A percentile compares a stretch with the other conserved stretches of the same genome.
Evolutionary conservation across 2,888 invertebrate genomes (phyloP).

Genomic region (Latrodectus hesperus): DNA sequence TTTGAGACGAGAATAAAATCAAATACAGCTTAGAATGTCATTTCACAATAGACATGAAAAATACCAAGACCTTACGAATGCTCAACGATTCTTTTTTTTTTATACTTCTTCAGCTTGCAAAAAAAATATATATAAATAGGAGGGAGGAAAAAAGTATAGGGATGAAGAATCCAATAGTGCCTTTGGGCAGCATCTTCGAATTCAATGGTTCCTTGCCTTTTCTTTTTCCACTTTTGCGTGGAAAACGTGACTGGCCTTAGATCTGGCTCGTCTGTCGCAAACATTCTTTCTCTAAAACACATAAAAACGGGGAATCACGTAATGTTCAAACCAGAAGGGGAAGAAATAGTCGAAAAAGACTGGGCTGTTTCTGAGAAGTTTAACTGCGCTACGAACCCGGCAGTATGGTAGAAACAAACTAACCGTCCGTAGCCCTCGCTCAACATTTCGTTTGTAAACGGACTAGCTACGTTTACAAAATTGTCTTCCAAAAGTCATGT

Average conservation of each 20-base stretch:
- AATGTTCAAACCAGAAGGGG: conserved; percentile 22
- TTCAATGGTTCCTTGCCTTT: conserved; percentile 38
- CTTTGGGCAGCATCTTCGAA: conserved; percentile 29
- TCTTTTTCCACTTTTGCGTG: conserved; percentile 20
- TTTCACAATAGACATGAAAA: conserved; percentile 35
- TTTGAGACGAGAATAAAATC: conserved; percentile 20
- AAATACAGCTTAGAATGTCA: conserved; percentile 41
- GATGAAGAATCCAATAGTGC: conserved; percentile 28
- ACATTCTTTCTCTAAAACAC: conserved; percentile 26
- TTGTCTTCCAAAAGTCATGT: conserved; percentile 26
- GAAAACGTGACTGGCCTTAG: conserved; percentile 24
- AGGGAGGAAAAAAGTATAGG: conserved; percentile 1
- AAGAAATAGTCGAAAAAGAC: conserved; percentile 12
- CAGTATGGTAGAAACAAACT: conserved; percentile 26
- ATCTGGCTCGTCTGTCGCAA: conserved; percentile 27
- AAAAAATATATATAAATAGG: background rate
- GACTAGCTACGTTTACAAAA: conserved; percentile 37
- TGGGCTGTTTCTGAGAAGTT: conserved; percentile 9
- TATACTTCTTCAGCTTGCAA: background rate
- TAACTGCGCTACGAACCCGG: conserved; percentile 20
- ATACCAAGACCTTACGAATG: conserved; percentile 28
- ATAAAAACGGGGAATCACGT: conserved; percentile 57
- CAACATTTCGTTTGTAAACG: conserved; percentile 53
- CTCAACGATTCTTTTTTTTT: conserved; percentile 3
- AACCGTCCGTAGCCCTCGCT: conserved; percentile 26